Evolutionary conservation across 2,888 invertebrate genomes (phyloP).

Genomic region (Andrena flavipes): DNA sequence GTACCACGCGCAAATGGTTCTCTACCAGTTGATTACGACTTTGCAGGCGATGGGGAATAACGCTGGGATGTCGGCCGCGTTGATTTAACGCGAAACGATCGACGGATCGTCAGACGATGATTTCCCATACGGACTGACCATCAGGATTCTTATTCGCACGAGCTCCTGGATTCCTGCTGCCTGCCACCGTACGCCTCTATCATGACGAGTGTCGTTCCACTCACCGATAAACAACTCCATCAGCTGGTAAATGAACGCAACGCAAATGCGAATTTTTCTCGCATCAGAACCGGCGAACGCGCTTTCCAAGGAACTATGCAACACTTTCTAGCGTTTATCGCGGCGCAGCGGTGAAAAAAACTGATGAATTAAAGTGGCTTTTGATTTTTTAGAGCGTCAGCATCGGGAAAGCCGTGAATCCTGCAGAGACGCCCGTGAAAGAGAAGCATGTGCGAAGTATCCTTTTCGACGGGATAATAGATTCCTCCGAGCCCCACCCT

Average conservation of each 20-base stretch:
- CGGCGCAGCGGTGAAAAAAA: slow-evolving; percentile 23
- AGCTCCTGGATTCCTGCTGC: slow-evolving; percentile 67
- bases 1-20: not conserved
- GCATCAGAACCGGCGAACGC: not conserved
- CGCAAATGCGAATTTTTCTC: not conserved
- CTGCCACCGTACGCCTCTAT: slow-evolving; percentile 74
- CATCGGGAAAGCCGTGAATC: slow-evolving; percentile 97
- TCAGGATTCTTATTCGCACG: slow-evolving; percentile 51
- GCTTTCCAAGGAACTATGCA: slow-evolving; percentile 15
- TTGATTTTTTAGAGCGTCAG: slow-evolving; percentile 89
- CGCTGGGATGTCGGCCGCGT: slow-evolving; percentile 5
- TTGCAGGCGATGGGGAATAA: slow-evolving; percentile 44
- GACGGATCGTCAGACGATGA: slow-evolving; percentile 51
- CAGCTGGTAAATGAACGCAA: slow-evolving; percentile 77
- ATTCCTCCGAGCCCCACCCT: not conserved
- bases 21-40: slow-evolving; percentile 6
- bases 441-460: slow-evolving; percentile 98
- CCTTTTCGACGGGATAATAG: slow-evolving; percentile 78
- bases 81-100: slow-evolving; percentile 51
- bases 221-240: slow-evolving; percentile 86
- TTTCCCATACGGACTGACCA: slow-evolving; percentile 48
- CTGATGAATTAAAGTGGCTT: not conserved
- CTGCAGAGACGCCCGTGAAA: slow-evolving; percentile 96
- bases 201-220: slow-evolving; percentile 81
- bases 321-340: slow-evolving; percentile 4